Percentiles rank a stretch among this genome's conserved stretches.
Evolutionary conservation across 2,888 invertebrate genomes (phyloP).

Genomic region (Mythimna pallens): DNA sequence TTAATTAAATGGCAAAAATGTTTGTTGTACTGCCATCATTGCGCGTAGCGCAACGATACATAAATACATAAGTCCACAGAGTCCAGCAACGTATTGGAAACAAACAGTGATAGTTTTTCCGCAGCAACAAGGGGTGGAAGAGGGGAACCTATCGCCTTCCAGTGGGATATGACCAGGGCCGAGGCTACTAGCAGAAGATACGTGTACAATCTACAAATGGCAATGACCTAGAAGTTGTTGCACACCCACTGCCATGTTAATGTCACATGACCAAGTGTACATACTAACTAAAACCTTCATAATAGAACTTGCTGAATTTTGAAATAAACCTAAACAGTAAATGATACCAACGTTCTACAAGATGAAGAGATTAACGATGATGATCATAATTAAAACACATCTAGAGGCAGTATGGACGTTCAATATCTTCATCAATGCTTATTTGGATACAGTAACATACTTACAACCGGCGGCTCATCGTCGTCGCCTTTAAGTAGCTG

Average conservation of each 20-base stretch:
- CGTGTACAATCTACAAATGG: conserved; percentile 92
- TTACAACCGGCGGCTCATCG: background rate
- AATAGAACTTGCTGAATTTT: conserved; percentile 58
- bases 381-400: no score
- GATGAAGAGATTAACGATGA: no score
- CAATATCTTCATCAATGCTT: no score
- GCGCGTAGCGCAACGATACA: no score
- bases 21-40: no score
- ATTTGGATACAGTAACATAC: background rate
- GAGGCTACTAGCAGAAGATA: conserved; percentile 85
- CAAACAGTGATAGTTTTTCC: conserved; percentile 97
- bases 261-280: conserved; percentile 95
- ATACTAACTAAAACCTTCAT: conserved; percentile 92
- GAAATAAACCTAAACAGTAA: no score
- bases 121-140: conserved; percentile 89
- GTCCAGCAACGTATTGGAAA: conserved; percentile 97
- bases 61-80: conserved; percentile 93
- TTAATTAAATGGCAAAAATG: no score
- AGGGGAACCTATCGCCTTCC: conserved; percentile 92
- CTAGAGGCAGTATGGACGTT: no score
- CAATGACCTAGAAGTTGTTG: conserved; percentile 91
- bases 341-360: no score
- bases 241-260: conserved; percentile 92
- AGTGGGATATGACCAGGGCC: conserved; percentile 91
- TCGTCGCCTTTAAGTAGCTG: no score